These are phyloP conservation scores for Squalus acanthias DNA, from an alignment of 2,797 vertebrate genomes.

Conservation along the genomic window DNA sequence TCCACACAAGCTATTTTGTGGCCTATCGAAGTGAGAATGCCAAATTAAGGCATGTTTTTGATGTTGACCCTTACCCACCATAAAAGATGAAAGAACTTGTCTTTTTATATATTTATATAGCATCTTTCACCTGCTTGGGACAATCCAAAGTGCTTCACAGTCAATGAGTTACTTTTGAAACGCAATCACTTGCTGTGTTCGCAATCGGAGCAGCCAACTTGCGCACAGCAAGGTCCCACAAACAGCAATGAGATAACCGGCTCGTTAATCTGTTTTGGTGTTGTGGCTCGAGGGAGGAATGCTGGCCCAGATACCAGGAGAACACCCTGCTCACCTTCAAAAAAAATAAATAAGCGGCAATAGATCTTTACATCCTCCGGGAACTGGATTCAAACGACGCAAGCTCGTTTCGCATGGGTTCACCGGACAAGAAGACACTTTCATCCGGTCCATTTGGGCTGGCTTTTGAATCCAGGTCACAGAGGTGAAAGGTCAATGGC, in stretches of 20 bases:
- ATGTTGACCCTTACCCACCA: background rate
- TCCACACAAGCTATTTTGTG: background rate
- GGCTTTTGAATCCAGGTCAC: background rate
- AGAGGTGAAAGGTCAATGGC: background rate
- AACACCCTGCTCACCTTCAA: background rate
- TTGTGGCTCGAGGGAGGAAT: background rate
- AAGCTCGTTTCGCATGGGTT: background rate
- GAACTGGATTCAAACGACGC: background rate
- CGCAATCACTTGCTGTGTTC: background rate
- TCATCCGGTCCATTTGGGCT: background rate
- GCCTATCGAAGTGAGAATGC: background rate
- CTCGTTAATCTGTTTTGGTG: background rate
- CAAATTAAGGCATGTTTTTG: background rate
- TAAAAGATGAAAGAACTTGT: background rate
- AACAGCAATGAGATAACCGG: background rate
- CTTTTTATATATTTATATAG: background rate
- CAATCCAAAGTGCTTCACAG: background rate
- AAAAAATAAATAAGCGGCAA: background rate
- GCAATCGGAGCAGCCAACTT: background rate
- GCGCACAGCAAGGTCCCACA: background rate
- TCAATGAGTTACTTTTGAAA: background rate
- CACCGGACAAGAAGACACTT: background rate
- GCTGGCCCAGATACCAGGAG: background rate
- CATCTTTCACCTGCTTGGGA: background rate
- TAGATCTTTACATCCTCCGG: background rate